phyloP scores from a whole-genome alignment of 2,113 vertebrate genomes.

The Anser cygnoides region DNA sequence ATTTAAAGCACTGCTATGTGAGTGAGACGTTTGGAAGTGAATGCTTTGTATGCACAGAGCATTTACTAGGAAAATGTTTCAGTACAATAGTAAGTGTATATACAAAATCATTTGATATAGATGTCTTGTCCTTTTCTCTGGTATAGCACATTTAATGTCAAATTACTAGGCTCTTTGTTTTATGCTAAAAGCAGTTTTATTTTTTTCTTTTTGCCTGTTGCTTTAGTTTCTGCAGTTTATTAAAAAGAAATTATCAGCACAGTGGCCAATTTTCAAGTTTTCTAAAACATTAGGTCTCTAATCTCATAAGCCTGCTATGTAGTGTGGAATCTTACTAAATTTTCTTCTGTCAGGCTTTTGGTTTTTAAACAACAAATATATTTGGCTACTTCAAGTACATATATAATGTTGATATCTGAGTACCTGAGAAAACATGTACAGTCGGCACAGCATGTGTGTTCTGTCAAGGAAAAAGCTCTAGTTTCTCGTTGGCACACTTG shows the following conservation, averaged over 20 bases:
- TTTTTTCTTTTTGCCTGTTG: neutral
- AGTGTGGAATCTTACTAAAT: neutral
- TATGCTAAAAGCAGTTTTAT: neutral
- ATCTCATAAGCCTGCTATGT: neutral
- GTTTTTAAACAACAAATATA: neutral
- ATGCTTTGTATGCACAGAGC: neutral
- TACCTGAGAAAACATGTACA: neutral
- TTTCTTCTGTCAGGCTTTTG: neutral
- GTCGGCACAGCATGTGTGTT: neutral
- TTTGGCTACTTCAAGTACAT: neutral
- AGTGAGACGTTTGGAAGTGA: neutral
- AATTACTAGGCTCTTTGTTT: neutral
- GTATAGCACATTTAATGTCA: fast-evolving
- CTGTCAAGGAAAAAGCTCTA: neutral
- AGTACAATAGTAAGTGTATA: neutral
- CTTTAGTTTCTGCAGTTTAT: neutral
- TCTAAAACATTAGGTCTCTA: neutral
- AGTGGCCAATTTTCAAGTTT: neutral
- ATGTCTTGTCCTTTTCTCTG: neutral
- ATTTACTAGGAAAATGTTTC: neutral
- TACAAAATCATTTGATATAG: neutral
- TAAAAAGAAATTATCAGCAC: neutral
- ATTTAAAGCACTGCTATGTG: neutral
- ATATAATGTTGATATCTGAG: neutral
- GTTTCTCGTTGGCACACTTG: neutral